phyloP scores from a whole-genome alignment of 2,888 invertebrate species.

The Marronus borbonicus region DNA sequence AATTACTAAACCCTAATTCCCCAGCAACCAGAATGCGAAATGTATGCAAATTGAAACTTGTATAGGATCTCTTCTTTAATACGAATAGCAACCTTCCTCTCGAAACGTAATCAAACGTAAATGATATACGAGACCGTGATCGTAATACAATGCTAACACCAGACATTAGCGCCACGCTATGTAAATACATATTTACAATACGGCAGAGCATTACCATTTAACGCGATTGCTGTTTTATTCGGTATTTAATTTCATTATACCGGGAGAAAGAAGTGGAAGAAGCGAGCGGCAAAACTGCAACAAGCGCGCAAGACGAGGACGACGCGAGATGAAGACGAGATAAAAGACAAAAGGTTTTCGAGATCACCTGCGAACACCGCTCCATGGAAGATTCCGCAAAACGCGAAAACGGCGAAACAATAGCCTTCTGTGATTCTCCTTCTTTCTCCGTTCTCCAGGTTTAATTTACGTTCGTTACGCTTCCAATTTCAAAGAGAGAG shows the following conservation, averaged over 20 bases:
- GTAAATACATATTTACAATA: slow-evolving; percentile 39
- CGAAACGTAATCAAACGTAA: no score
- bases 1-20: no score
- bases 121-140: no score
- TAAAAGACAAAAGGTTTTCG: no score
- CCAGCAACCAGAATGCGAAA: no score
- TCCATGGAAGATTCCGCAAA: slow-evolving; percentile 27
- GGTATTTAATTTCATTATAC: slow-evolving; percentile 42
- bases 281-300: background rate
- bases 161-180: slow-evolving; percentile 42
- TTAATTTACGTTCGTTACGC: slow-evolving; percentile 19
- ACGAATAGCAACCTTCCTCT: no score
- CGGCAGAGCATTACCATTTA: slow-evolving; percentile 34
- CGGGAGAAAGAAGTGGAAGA: background rate
- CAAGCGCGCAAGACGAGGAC: background rate
- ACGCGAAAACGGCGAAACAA: slow-evolving; percentile 31
- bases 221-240: slow-evolving; percentile 42
- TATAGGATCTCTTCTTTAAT: no score
- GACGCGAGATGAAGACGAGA: no score
- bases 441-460: background rate
- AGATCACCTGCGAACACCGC: slow-evolving; percentile 15
- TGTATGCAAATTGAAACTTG: no score
- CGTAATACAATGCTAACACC: slow-evolving; percentile 38
- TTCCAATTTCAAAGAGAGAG: background rate
- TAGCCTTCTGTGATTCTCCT: background rate